phyloP scores from a whole-genome alignment of 2,888 invertebrate genomes.

The Clostera curtula region DNA sequence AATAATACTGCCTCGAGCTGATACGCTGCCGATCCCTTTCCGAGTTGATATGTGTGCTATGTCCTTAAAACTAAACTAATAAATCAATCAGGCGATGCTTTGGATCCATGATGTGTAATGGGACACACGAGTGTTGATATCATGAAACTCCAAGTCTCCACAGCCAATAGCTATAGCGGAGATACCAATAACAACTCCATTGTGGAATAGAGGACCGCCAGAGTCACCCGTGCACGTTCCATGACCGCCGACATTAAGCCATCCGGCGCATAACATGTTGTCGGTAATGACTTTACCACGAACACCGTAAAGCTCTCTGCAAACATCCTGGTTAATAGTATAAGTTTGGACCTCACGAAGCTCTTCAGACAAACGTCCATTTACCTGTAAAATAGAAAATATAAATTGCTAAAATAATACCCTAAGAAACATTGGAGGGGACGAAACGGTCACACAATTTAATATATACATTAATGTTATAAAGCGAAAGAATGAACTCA shows the following conservation, averaged over 20 bases:
- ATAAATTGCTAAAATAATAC: too few species aligned
- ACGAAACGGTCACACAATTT: too few species aligned
- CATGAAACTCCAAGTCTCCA: slow-evolving; percentile 23
- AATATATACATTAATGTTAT: too few species aligned
- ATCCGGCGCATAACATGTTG: slow-evolving; percentile 39
- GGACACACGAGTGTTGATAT: slow-evolving; percentile 32
- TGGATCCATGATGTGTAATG: slow-evolving; percentile 25
- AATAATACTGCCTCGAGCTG: too few species aligned
- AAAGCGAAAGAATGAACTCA: too few species aligned
- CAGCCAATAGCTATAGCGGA: slow-evolving; percentile 30
- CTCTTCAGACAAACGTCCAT: slow-evolving; percentile 24
- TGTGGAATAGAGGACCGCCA: slow-evolving; percentile 34
- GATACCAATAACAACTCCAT: slow-evolving; percentile 28
- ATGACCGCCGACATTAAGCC: slow-evolving; percentile 31
- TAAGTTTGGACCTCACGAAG: slow-evolving; percentile 31
- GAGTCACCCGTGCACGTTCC: slow-evolving; percentile 36
- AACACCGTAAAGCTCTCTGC: slow-evolving; percentile 24
- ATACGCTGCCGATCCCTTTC: too few species aligned
- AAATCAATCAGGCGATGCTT: slow-evolving; percentile 14
- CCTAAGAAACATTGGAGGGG: too few species aligned
- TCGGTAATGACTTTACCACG: slow-evolving; percentile 17
- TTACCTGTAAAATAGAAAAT: slow-evolving; percentile 20
- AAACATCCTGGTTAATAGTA: slow-evolving; percentile 29
- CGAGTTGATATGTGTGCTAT: too few species aligned
- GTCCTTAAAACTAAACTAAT: too few species aligned